Conservation (phyloP, 2,888 invertebrate species). For the Hedya salicella region DNA sequence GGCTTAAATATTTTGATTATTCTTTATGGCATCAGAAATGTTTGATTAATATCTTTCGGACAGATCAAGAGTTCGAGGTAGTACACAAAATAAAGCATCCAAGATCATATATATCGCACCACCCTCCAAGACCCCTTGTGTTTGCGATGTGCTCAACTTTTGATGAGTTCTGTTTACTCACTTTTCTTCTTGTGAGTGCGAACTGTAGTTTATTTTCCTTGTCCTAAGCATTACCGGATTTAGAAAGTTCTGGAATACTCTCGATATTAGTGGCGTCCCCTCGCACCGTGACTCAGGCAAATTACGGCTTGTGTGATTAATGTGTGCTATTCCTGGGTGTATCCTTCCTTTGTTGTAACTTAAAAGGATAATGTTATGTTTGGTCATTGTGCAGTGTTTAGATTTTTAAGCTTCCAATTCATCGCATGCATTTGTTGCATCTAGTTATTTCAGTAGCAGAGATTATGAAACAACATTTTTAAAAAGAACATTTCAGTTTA, state of each 20-base stretch:
- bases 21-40: not conserved
- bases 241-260: constrained; percentile 66
- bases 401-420: not conserved
- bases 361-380: constrained; percentile 48
- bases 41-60: not conserved
- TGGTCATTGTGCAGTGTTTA: constrained; percentile 38
- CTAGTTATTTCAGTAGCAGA: constrained; percentile 3
- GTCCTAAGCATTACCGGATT: constrained; percentile 70
- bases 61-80: not conserved
- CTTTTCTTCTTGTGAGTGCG: constrained; percentile 40
- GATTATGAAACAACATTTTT: constrained; percentile 17
- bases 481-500: constrained; percentile 28
- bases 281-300: constrained; percentile 81
- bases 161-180: constrained; percentile 38
- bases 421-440: not conserved
- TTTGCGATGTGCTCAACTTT: constrained; percentile 37
- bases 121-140: constrained; percentile 19
- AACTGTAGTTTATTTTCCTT: constrained; percentile 66
- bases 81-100: not conserved
- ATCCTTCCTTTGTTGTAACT: constrained; percentile 69
- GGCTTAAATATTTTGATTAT: not conserved
- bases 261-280: constrained; percentile 73
- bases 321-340: constrained; percentile 75
- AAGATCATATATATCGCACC: constrained; percentile 1
- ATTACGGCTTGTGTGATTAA: constrained; percentile 81